Base-by-base conservation (phyloP, 2,797 vertebrate species). In the Acrocephalus scirpaceus region DNA sequence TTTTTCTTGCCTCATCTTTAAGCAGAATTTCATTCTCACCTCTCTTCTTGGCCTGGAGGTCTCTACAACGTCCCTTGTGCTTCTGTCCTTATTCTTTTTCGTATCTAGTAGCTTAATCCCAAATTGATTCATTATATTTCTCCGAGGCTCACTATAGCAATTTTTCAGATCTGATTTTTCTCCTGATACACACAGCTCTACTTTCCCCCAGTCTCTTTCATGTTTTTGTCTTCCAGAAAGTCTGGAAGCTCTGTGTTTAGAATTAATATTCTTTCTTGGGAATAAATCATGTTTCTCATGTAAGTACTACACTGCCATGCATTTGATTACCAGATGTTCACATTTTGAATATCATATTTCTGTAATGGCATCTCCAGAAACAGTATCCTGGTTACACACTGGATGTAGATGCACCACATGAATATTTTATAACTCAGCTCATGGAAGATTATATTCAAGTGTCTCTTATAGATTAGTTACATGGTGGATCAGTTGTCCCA, bases 41-140 rank as follows among this genome's bases (percentile, higher is more conserved):
- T 93, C 87, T 91, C 32, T 85, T 94, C 76, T 93, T 94, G 90
- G 89, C 84, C 88, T 80, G 58, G 79, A 97, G 95, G 74, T 94
- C 83, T 72, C 50, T 66, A 58, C n/a, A 73, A 78, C 45, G n/a
- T 93, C 92, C 83, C 75, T 57, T 62, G 76, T 96, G 93, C 53
- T 79, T 66, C 51, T 87, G 67, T 86, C 56, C 80, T 83, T 94
- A 67, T 79, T 91, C 88, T 93, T 82, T 80, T 86, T 86, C 40
- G 73, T 94, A 36, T 78, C 70, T 91, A 78, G 84, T 61, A 94
- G 48, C 51, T 90, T 96, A 97, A 95, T 97, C 94, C 95, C 95
- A 95, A 88, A 95, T 82, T 91, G 95, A 94, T 93, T 97, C 82
- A 83, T 97, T 97, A 83, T 87, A 88, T 93, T 93, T 96, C 95